phyloP scores from a whole-genome alignment of 1,140 invertebrate genomes.

The Ridgeia piscesae region DNA sequence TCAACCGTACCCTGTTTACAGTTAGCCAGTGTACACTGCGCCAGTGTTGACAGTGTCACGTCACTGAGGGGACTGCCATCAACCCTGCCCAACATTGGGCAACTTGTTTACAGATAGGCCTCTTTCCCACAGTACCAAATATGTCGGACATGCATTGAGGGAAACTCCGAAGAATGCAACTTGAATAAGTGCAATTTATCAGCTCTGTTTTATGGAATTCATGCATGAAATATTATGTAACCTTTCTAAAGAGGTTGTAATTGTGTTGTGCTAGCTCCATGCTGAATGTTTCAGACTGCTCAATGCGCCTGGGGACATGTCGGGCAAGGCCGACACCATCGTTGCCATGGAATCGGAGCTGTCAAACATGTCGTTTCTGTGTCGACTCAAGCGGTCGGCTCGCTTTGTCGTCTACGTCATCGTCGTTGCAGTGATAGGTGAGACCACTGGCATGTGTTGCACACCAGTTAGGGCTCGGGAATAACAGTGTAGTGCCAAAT shows the following conservation, averaged over 20 bases:
- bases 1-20: too few species aligned
- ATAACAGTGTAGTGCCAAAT: too few species aligned
- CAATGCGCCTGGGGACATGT: neutral
- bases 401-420: neutral
- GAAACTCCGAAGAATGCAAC: too few species aligned
- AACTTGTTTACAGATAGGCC: too few species aligned
- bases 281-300: neutral
- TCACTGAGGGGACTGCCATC: too few species aligned
- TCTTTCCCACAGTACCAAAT: neutral
- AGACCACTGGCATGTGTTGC: neutral
- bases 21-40: too few species aligned
- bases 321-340: neutral
- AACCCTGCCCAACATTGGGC: too few species aligned
- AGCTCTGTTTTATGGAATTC: too few species aligned
- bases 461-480: neutral
- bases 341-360: neutral
- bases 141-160: too few species aligned
- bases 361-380: neutral
- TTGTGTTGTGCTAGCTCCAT: neutral
- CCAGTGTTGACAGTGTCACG: too few species aligned
- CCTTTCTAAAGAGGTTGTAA: neutral
- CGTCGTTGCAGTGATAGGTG: neutral
- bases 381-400: neutral
- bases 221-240: too few species aligned
- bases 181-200: too few species aligned